Conservation (phyloP, 1,140 invertebrate species). For the Conus betulinus region DNA sequence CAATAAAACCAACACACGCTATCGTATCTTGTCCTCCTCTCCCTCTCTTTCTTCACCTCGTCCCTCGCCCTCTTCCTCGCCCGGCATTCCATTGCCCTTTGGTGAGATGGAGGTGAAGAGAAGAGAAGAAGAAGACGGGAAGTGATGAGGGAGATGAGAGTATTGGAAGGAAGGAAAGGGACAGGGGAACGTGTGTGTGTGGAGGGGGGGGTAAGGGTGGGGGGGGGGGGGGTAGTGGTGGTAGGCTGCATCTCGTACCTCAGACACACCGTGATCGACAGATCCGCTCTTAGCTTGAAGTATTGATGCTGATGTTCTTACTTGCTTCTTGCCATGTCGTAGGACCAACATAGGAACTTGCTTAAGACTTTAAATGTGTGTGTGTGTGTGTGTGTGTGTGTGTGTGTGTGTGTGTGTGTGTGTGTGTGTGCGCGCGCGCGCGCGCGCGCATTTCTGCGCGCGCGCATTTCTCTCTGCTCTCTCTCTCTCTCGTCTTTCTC, state of each 20-base stretch:
- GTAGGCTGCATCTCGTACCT: too few species aligned
- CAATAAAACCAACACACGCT: background rate
- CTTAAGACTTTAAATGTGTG: background rate
- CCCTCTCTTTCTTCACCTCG: background rate
- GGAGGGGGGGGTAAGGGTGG: background rate
- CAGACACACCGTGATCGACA: too few species aligned
- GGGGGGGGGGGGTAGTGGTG: too few species aligned
- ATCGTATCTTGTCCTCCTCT: background rate
- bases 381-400: background rate
- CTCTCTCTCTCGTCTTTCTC: background rate
- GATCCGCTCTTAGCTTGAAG: too few species aligned
- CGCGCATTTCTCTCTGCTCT: too few species aligned
- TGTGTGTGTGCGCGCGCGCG: background rate
- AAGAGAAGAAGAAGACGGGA: background rate
- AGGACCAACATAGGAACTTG: too few species aligned
- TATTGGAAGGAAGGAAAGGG: too few species aligned
- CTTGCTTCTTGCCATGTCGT: background rate
- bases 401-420: background rate
- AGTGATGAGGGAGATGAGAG: too few species aligned
- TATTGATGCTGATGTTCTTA: too few species aligned
- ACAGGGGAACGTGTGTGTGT: background rate
- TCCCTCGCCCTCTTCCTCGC: background rate
- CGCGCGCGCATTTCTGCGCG: too few species aligned
- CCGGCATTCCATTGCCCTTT: background rate
- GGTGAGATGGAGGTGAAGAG: background rate